Evolutionary conservation across 1,140 invertebrate species (phyloP).

Genomic region (Bilobella aurantiaca): DNA sequence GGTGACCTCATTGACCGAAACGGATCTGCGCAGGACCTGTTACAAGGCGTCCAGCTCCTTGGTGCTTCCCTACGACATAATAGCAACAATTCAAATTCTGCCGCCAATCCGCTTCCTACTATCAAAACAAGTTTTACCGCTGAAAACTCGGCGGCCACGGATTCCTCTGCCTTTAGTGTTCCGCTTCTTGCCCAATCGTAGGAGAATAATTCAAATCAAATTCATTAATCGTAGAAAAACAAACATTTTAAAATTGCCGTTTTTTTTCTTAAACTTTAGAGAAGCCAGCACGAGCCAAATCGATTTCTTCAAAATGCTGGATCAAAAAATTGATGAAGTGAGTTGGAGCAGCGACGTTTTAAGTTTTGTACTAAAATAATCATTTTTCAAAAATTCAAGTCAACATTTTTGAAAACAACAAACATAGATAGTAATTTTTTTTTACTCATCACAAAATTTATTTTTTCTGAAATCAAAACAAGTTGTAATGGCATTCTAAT

Average conservation of each 20-base stretch:
- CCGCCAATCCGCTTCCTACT: background rate
- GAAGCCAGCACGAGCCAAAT: slow-evolving; percentile 74
- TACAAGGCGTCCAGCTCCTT: slow-evolving; percentile 23
- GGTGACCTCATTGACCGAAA: slow-evolving; percentile 23
- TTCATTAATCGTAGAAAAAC: too few relatives aligned
- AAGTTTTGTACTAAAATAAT: too few relatives aligned
- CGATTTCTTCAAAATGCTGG: slow-evolving; percentile 81
- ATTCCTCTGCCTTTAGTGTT: slow-evolving; percentile 28
- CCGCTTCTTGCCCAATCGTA: slow-evolving; percentile 33
- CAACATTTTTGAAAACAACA: slow-evolving; percentile 12
- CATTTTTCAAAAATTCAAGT: too few relatives aligned
- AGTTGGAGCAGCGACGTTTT: slow-evolving; percentile 40
- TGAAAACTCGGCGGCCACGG: slow-evolving; percentile 6
- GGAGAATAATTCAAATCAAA: slow-evolving; percentile 17
- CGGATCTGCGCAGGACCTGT: slow-evolving; percentile 17
- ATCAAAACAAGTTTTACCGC: background rate
- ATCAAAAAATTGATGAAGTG: slow-evolving; percentile 80
- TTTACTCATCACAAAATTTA: background rate
- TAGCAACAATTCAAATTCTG: slow-evolving; percentile 16
- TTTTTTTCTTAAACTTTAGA: slow-evolving; percentile 48
- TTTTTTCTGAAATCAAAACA: too few relatives aligned
- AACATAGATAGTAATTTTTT: background rate
- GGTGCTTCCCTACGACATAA: slow-evolving; percentile 19
- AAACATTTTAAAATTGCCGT: slow-evolving; percentile 2
- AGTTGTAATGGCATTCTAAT: too few relatives aligned